Conservation (phyloP, 1,140 invertebrate genomes). For the Rhysida immarginata region DNA sequence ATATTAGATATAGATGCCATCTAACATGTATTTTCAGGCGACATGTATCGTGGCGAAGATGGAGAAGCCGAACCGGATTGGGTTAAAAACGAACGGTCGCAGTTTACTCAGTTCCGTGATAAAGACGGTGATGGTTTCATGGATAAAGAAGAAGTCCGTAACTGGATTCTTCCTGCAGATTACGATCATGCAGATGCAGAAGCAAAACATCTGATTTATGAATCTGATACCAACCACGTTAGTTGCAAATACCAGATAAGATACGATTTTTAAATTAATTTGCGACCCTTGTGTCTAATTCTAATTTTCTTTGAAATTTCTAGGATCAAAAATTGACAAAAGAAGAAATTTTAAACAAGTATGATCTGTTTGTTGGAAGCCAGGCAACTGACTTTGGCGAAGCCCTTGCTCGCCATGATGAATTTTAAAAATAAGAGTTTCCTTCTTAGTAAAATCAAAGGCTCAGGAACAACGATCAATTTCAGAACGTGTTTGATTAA, state of each 20-base stretch:
- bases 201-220: slow-evolving; percentile 84
- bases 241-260: slow-evolving; percentile 11
- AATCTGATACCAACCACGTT: slow-evolving; percentile 71
- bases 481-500: too few species aligned
- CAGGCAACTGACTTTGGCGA: slow-evolving; percentile 98
- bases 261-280: too few species aligned
- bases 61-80: slow-evolving; percentile 65
- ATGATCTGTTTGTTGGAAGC: slow-evolving; percentile 95
- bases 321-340: slow-evolving; percentile 74
- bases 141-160: slow-evolving; percentile 62
- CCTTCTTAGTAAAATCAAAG: too few species aligned
- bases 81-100: slow-evolving; percentile 85
- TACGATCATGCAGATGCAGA: slow-evolving; percentile 95
- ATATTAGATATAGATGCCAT: neutral
- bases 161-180: slow-evolving; percentile 90
- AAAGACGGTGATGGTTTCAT: slow-evolving; percentile 78
- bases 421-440: slow-evolving; percentile 43
- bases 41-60: slow-evolving; percentile 63
- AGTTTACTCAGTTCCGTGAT: slow-evolving; percentile 68
- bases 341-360: slow-evolving; percentile 84
- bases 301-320: too few species aligned
- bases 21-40: slow-evolving; percentile 33
- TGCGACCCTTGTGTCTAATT: too few species aligned
- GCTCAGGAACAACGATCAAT: too few species aligned
- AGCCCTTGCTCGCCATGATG: slow-evolving; percentile 82